Conservation (phyloP, 2,888 invertebrate genomes). For the Noctua pronuba region DNA sequence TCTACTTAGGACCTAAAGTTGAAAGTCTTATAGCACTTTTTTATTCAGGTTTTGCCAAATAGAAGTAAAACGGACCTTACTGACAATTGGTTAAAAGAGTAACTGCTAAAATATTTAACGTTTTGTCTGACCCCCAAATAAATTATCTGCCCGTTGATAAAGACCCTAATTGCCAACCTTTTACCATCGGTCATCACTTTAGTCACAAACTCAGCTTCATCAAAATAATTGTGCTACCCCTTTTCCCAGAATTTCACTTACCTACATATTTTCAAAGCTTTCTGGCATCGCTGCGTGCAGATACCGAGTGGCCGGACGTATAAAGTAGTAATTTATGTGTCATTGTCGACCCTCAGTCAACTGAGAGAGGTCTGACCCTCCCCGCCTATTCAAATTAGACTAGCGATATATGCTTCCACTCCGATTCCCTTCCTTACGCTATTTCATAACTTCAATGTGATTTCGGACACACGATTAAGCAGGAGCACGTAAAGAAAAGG, state of each 20-base stretch:
- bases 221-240: conserved; percentile 50
- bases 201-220: conserved; percentile 38
- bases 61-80: neutral
- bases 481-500: conserved; percentile 68
- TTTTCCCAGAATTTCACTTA: conserved; percentile 51
- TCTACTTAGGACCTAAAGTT: neutral
- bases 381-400: conserved; percentile 82
- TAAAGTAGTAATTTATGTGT: conserved; percentile 83
- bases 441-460: conserved; percentile 77
- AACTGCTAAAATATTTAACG: conserved; percentile 11
- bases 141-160: conserved; percentile 9
- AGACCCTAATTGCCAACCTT: conserved; percentile 34
- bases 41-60: neutral
- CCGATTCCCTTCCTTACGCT: conserved; percentile 68
- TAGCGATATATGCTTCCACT: conserved; percentile 73
- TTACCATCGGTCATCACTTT: conserved; percentile 26
- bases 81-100: neutral
- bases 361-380: conserved; percentile 73
- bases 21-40: neutral
- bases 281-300: conserved; percentile 41
- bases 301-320: conserved; percentile 76
- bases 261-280: conserved; percentile 66
- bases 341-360: conserved; percentile 79
- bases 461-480: conserved; percentile 78
- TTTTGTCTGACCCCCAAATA: conserved; percentile 7